Evolutionary conservation across 2,888 invertebrate genomes (phyloP).

Genomic region (Agriopis aurantiaria): DNA sequence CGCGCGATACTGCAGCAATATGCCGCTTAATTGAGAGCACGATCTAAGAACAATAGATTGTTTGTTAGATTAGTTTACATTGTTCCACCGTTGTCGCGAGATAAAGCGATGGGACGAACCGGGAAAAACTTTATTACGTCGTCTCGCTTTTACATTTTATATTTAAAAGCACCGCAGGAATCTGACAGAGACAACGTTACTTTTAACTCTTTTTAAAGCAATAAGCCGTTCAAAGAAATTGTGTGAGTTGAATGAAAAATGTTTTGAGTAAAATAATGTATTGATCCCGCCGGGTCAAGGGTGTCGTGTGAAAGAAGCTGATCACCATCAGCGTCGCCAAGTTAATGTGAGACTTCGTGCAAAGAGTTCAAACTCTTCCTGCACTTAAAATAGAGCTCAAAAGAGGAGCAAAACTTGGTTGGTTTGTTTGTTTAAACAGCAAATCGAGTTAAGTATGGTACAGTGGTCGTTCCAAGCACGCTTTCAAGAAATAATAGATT

Average conservation of each 20-base stretch:
- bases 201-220: slow-evolving; percentile 7
- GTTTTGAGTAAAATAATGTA: slow-evolving; percentile 49
- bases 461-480: slow-evolving; percentile 41
- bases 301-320: slow-evolving; percentile 55
- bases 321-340: slow-evolving; percentile 36
- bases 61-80: slow-evolving; percentile 35
- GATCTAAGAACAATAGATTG: slow-evolving; percentile 40
- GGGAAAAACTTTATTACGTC: background rate
- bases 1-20: slow-evolving; percentile 58
- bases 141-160: background rate
- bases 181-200: slow-evolving; percentile 5
- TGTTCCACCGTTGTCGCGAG: slow-evolving; percentile 47
- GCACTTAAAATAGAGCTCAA: slow-evolving; percentile 12
- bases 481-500: slow-evolving; percentile 54
- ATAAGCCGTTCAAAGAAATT: slow-evolving; percentile 39
- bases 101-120: slow-evolving; percentile 12
- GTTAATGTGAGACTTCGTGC: background rate
- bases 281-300: slow-evolving; percentile 51
- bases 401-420: background rate
- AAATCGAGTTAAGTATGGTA: slow-evolving; percentile 51
- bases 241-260: slow-evolving; percentile 47
- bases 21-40: slow-evolving; percentile 63
- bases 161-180: background rate
- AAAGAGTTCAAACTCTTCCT: slow-evolving; percentile 11
- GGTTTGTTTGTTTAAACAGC: slow-evolving; percentile 52